A percentile compares a stretch with the other conserved stretches of the same genome.
Conservation (phyloP, 2,113 vertebrate species). For the Hymenochirus boettgeri region DNA sequence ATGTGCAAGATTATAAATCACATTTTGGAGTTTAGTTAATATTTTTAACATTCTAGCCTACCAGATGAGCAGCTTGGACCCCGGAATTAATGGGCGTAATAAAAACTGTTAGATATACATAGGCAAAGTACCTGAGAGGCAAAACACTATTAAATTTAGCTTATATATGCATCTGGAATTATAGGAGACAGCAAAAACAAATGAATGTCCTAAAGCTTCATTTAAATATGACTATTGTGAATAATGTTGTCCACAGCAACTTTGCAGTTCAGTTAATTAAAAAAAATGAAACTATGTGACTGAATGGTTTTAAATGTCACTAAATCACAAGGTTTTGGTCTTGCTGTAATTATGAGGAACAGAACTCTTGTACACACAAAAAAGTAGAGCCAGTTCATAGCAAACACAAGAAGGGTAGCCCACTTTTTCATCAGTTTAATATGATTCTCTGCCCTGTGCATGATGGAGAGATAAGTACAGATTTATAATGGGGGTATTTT, state of each 20-base stretch:
- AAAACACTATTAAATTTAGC: neutral
- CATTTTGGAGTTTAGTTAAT: neutral
- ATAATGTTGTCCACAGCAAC: conserved; percentile 7
- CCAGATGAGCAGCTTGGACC: neutral
- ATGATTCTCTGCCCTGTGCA: no score
- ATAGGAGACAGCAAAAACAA: conserved; percentile 2
- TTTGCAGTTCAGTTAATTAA: conserved; percentile 6
- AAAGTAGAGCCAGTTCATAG: no score
- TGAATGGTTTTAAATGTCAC: conserved; percentile 7
- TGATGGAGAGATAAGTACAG: no score
- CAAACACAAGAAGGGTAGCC: no score
- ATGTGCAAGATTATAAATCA: neutral
- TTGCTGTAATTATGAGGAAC: neutral
- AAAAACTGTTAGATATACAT: neutral
- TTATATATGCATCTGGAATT: conserved; percentile 5
- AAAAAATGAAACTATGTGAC: conserved; percentile 1
- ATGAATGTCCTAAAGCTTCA: conserved; percentile 8
- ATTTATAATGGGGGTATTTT: no score
- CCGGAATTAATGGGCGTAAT: conserved; percentile 1
- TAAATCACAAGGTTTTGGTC: neutral
- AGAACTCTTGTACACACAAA: no score
- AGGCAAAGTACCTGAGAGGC: neutral
- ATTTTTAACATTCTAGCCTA: neutral
- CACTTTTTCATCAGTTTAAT: no score
- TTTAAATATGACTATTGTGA: conserved; percentile 12